Base-by-base conservation (phyloP, 2,888 invertebrate genomes). In the Drosophila diplacantha region DNA sequence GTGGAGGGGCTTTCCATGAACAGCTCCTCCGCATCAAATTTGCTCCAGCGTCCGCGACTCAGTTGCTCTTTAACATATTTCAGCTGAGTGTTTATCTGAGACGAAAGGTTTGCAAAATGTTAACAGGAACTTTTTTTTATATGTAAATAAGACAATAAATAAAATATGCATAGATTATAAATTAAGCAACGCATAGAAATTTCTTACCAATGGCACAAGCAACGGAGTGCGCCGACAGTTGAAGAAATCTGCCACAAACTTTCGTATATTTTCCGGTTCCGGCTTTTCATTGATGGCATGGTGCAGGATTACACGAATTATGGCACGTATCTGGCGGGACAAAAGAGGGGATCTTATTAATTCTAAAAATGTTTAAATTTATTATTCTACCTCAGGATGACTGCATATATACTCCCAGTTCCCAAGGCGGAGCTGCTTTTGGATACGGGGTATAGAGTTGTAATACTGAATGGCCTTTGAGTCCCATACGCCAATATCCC, bases 241-340 rank as follows among this genome's bases (percentile, higher is more conserved):
- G 20, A 85, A 84, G 16, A 86, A 68, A 2, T 85, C 46, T 0
- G 73, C 75, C 5, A 81, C 60, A 43, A 79, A 85, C 43, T 75
- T 47, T 18, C 72, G 73, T 5, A 85, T 49, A 54, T 83, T 71
- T 0, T 55, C 18, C 0, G 85, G 77, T 12, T 72, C 26, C 2
- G 65, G 77, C n/a, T 72, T 71, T 3, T 57, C 76, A 54, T 75
- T 82, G 9, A 85, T 68, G 0, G 81, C 64, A 31, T 85, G 73
- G 29, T 81, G 74, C 26, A 85, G 61, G 12, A 85, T 74, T 2
- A 86, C 83, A 6, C 85, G 77, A 32, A 85, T 70, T 12, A 85
- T 82, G 22, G 85, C 85, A 3, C 86, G 81, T 37, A 86, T 70
- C 85, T 85, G 31, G 16, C 1, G 16, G 8, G 1, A 11, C 9